Evolutionary conservation across 2,797 vertebrate genomes (phyloP), one percentile per base, ranked within the genome.

Genomic region (Lithobates pipiens): DNA sequence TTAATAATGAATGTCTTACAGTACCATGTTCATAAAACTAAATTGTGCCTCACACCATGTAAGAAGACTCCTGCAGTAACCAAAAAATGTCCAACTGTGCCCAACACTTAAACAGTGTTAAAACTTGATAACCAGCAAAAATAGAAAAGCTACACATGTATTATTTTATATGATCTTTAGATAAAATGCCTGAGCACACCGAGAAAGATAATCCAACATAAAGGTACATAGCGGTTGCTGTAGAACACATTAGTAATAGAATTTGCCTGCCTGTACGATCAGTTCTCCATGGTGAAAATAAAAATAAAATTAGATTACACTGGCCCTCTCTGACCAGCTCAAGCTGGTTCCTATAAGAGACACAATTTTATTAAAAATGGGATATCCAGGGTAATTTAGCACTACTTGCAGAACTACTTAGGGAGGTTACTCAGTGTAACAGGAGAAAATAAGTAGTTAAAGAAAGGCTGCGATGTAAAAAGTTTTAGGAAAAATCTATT

Each of bases 401-500:
- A n/a, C 46, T 7, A 50, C 42, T 57, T 46, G 15, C 25, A 54
- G 29, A 39, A 25, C 29, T 72, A n/a, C 68, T 57, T 16, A 50
- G 44, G 32, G 18, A 68, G 25, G 67, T 23, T 54, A 71, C 50
- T 10, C n/a, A 11, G 25, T 71, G 1, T 57, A 34, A 71, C 18
- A 79, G 46, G 68, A 36, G 18, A 61, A 72, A 32, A n/a, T n/a
- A 25, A 81, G 23, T 63, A 71, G 18, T 23, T 61, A 42, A 15
- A 74, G 11, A 74, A 25, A 63, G 32, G 46, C 36, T 5, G 25
- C 9, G 3, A 69, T n/a, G 44, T 34, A 72, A 13, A 39, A 13
- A 61, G 68, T 80, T 32, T 69, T 25, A 39, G 78, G 32, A 57
- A 80, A 80, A 32, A 80, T 67, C 5, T 2, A 67, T 67, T 67